phyloP scores from a whole-genome alignment of 2,888 invertebrate genomes.

The Teleogryllus oceanicus region DNA sequence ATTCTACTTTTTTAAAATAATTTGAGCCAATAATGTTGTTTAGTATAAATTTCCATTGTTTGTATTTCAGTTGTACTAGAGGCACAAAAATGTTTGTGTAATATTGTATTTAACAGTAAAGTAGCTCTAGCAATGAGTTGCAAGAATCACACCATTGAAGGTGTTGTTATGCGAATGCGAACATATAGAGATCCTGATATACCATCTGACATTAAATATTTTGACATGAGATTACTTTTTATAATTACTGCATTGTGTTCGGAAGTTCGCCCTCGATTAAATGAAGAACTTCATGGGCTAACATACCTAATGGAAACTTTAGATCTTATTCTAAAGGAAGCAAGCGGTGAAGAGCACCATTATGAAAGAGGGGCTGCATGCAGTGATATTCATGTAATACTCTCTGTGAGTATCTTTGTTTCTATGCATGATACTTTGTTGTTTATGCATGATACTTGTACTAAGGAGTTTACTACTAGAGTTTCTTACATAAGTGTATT shows the following conservation, averaged over 20 bases:
- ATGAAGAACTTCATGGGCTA: slow-evolving; percentile 66
- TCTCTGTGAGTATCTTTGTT: slow-evolving; percentile 26
- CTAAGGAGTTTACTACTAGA: too few species aligned
- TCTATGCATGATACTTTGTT: too few species aligned
- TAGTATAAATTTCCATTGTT: not conserved
- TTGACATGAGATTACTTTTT: slow-evolving; percentile 84
- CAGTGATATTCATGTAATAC: slow-evolving; percentile 30
- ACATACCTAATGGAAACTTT: slow-evolving; percentile 65
- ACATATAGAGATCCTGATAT: slow-evolving; percentile 62
- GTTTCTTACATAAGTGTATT: too few species aligned
- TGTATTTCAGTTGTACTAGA: slow-evolving; percentile 60
- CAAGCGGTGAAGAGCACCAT: slow-evolving; percentile 35
- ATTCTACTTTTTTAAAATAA: too few species aligned
- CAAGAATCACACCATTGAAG: slow-evolving; percentile 63
- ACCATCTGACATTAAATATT: slow-evolving; percentile 72
- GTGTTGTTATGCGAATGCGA: slow-evolving; percentile 68
- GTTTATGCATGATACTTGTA: too few species aligned
- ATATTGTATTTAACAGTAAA: slow-evolving; percentile 75
- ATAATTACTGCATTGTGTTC: slow-evolving; percentile 79
- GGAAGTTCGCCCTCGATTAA: slow-evolving; percentile 62
- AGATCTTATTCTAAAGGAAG: slow-evolving; percentile 59
- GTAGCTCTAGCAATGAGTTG: slow-evolving; percentile 60
- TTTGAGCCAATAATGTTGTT: too few species aligned
- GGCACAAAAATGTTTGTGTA: slow-evolving; percentile 83
- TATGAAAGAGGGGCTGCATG: slow-evolving; percentile 32